Evolutionary conservation across 2,113 vertebrate species (phyloP).

Genomic region (Nicator chloris): DNA sequence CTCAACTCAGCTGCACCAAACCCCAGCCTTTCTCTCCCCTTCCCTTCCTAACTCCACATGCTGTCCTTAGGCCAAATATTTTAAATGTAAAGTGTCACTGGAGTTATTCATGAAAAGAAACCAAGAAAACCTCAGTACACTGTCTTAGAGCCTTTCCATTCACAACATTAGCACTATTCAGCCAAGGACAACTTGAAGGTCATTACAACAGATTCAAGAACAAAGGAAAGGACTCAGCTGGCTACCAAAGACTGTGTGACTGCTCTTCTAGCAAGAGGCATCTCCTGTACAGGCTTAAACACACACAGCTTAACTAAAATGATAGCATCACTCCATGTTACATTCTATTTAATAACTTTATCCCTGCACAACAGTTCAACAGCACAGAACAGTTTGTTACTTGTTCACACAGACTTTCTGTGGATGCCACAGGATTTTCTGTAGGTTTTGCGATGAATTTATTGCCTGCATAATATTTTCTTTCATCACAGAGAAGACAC

Average conservation of each 20-base stretch:
- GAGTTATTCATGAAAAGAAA: neutral
- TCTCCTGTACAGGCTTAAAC: neutral
- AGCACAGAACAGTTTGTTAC: neutral
- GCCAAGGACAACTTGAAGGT: conserved; percentile 18
- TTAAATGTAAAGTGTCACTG: neutral
- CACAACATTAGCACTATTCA: neutral
- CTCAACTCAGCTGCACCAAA: neutral
- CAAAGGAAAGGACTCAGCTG: neutral
- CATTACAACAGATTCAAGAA: neutral
- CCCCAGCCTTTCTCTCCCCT: neutral
- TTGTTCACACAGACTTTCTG: neutral
- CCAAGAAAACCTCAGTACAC: neutral
- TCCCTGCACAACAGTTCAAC: neutral
- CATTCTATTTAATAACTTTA: neutral
- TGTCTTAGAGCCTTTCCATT: neutral
- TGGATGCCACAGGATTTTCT: neutral
- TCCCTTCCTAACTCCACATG: neutral
- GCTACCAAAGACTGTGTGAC: neutral
- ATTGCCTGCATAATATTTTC: neutral
- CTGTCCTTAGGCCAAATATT: neutral
- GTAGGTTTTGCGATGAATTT: neutral
- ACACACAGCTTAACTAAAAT: neutral
- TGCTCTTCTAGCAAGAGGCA: neutral
- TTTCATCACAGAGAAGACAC: neutral
- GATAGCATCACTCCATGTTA: neutral